These are phyloP conservation scores for Campylomormyrus numenius DNA, from an alignment of 2,113 vertebrate species.

Conservation along the genomic window DNA sequence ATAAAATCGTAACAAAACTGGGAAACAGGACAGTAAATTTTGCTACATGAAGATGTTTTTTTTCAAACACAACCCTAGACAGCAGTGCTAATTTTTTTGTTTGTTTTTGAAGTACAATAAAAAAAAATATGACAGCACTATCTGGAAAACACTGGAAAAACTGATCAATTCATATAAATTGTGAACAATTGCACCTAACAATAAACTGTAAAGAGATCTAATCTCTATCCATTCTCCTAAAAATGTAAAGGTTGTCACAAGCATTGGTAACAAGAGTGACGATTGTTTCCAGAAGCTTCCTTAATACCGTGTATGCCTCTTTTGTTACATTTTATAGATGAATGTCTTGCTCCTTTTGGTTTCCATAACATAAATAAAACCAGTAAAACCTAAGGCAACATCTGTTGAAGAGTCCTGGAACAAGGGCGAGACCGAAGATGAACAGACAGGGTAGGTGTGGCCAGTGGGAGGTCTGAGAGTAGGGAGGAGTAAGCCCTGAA, in stretches of 20 bases:
- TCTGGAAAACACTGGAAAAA: conserved; percentile 50
- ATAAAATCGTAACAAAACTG: conserved; percentile 73
- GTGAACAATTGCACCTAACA: conserved; percentile 29
- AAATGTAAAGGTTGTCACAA: conserved; percentile 27
- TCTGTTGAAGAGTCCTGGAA: conserved; percentile 43
- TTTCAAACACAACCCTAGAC: conserved; percentile 38
- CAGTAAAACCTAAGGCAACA: conserved; percentile 62
- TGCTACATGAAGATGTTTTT: conserved; percentile 57
- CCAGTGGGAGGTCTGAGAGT: conserved; percentile 4
- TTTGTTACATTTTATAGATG: conserved; percentile 32
- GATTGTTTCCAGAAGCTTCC: not conserved
- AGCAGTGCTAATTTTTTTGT: conserved; percentile 22
- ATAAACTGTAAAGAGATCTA: conserved; percentile 18
- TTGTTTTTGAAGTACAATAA: conserved; percentile 35
- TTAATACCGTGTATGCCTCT: conserved; percentile 19
- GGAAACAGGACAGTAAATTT: conserved; percentile 62
- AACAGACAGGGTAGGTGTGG: conserved; percentile 12
- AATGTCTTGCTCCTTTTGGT: conserved; percentile 62
- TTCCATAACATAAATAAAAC: conserved; percentile 61
- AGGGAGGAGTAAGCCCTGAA: not conserved
- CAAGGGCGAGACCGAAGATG: conserved; percentile 4
- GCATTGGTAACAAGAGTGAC: conserved; percentile 5
- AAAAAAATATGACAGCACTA: conserved; percentile 58
- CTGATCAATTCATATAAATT: conserved; percentile 47
- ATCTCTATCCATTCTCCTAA: conserved; percentile 23